These are phyloP conservation scores for Chionoecetes opilio DNA, from an alignment of 1,140 invertebrate species.

Conservation along the genomic window DNA sequence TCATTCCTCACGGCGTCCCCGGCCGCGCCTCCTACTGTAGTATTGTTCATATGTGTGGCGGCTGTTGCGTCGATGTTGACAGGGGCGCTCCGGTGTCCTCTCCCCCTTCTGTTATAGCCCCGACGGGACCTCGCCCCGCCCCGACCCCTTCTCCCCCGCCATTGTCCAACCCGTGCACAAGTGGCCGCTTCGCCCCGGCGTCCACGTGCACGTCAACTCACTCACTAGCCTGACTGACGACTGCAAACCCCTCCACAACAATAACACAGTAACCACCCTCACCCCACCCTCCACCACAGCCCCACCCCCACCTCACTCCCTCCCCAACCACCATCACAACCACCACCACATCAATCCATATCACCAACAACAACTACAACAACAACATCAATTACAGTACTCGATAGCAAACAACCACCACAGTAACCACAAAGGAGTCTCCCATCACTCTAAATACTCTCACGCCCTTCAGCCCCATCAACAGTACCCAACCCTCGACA, in stretches of 20 bases:
- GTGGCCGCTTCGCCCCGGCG: slow-evolving; percentile 94
- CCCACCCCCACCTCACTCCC: slow-evolving; percentile 60
- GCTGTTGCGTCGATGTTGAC: slow-evolving; percentile 75
- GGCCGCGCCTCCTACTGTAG: neutral
- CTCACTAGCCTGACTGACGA: slow-evolving; percentile 84
- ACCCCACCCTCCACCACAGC: slow-evolving; percentile 76
- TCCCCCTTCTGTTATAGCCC: slow-evolving; percentile 75
- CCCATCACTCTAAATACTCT: slow-evolving; percentile 48
- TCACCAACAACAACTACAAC: slow-evolving; percentile 59
- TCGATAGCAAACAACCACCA: slow-evolving; percentile 34
- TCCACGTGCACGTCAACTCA: slow-evolving; percentile 91
- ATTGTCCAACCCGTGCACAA: slow-evolving; percentile 85
- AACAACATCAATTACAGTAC: slow-evolving; percentile 68
- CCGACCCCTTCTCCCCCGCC: slow-evolving; percentile 72
- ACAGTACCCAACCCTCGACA: slow-evolving; percentile 69
- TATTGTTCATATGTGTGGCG: slow-evolving; percentile 71
- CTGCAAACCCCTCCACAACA: slow-evolving; percentile 86
- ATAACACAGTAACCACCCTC: slow-evolving; percentile 82
- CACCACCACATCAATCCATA: slow-evolving; percentile 43
- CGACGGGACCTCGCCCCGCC: slow-evolving; percentile 69
- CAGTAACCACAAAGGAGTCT: slow-evolving; percentile 24
- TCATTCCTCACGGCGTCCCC: neutral
- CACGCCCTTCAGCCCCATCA: slow-evolving; percentile 74
- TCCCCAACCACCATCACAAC: slow-evolving; percentile 59
- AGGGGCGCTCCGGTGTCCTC: slow-evolving; percentile 59